Percentiles rank a stretch among this genome's conserved stretches.
These are phyloP conservation scores for Leuciscus waleckii DNA, from an alignment of 2,797 vertebrate species.

Conservation along the genomic window DNA sequence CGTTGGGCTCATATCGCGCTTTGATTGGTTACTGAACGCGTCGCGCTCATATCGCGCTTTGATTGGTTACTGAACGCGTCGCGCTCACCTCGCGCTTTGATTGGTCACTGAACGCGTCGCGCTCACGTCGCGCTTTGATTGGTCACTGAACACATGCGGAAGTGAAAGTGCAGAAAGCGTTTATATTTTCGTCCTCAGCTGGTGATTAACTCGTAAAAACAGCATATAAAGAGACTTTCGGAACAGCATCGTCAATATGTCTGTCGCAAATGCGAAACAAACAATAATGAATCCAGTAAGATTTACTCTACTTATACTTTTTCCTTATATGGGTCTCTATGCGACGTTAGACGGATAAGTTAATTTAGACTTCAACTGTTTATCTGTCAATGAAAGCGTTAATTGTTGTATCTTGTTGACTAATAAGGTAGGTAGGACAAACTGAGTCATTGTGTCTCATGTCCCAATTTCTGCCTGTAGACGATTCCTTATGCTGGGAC, in stretches of 20 bases:
- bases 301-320: background rate
- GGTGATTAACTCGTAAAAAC: background rate
- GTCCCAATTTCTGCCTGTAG: slow-evolving; percentile 67
- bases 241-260: slow-evolving; percentile 64
- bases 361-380: background rate
- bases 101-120: background rate
- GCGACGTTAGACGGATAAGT: too few species aligned
- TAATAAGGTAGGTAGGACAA: too few species aligned
- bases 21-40: background rate
- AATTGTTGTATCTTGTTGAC: background rate
- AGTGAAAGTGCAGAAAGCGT: slow-evolving; percentile 7
- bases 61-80: background rate
- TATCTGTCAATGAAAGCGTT: background rate
- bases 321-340: background rate
- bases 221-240: background rate
- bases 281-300: slow-evolving; percentile 74
- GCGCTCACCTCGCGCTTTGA: too few species aligned
- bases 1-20: background rate
- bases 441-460: background rate
- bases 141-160: background rate
- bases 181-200: background rate
- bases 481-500: slow-evolving; percentile 84
- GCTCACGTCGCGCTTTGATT: background rate
- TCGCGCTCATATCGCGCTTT: background rate
- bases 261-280: slow-evolving; percentile 72